These are phyloP conservation scores for Heterodera filipjevi DNA, from an alignment of 2,888 invertebrate species.

Conservation along the genomic window DNA sequence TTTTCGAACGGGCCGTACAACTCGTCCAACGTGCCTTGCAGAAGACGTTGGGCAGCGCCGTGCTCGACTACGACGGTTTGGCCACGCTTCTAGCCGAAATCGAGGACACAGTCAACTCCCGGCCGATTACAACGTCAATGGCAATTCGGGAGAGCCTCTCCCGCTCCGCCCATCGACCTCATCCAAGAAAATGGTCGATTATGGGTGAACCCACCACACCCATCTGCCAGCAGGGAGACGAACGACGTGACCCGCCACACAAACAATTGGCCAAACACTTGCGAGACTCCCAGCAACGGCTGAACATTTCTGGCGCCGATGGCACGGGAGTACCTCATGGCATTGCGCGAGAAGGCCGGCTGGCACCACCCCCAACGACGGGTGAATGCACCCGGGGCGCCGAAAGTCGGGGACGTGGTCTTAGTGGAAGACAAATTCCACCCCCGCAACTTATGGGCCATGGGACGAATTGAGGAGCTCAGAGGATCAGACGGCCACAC, in stretches of 20 bases:
- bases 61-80: too few relatives aligned
- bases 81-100: too few relatives aligned
- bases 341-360: neutral
- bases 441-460: neutral
- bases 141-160: too few relatives aligned
- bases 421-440: neutral
- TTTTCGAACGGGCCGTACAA: too few relatives aligned
- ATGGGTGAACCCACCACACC: neutral
- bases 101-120: too few relatives aligned
- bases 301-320: neutral
- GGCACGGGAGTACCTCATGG: neutral
- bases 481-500: neutral
- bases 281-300: neutral
- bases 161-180: slow-evolving; percentile 23
- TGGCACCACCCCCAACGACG: neutral
- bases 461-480: neutral
- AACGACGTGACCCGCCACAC: neutral
- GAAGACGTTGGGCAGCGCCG: too few relatives aligned
- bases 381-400: neutral
- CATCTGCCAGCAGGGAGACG: neutral
- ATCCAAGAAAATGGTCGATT: neutral
- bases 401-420: neutral
- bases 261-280: neutral
- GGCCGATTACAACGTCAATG: too few relatives aligned
- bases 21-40: too few relatives aligned